Percentiles rank a stretch among this genome's conserved stretches.
These are phyloP conservation scores for Coreius guichenoti DNA, from an alignment of 2,797 vertebrate genomes.

Conservation along the genomic window DNA sequence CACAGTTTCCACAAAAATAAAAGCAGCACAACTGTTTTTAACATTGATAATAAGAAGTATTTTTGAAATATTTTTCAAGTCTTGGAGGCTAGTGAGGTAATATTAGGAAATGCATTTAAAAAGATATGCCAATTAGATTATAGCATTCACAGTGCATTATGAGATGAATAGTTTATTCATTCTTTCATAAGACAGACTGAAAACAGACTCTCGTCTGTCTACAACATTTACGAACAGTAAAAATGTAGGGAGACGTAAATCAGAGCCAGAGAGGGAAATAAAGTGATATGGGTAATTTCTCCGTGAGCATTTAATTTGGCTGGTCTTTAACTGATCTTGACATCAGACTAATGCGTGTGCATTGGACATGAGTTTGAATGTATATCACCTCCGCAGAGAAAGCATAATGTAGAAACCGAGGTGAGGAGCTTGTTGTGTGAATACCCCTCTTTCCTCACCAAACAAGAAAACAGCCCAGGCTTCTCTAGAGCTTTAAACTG, in stretches of 20 bases:
- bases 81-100: neutral
- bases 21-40: neutral
- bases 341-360: neutral
- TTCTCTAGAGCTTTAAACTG: constrained; percentile 28
- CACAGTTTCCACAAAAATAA: neutral
- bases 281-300: neutral
- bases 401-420: neutral
- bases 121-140: neutral
- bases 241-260: neutral
- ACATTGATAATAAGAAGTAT: neutral
- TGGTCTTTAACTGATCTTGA: neutral
- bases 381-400: neutral
- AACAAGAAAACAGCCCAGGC: constrained; percentile 31
- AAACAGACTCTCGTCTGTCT: neutral
- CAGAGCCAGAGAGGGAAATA: neutral
- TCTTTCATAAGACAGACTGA: neutral
- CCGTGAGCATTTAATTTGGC: neutral
- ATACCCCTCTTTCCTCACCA: neutral
- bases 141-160: neutral
- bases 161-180: neutral
- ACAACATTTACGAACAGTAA: neutral
- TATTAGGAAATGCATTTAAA: neutral
- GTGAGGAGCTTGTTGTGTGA: neutral
- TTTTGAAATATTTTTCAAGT: neutral
- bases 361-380: neutral